Percentiles rank a stretch among this genome's conserved stretches.
These are phyloP conservation scores for Thereva unica DNA, from an alignment of 2,888 invertebrate species.

Conservation along the genomic window DNA sequence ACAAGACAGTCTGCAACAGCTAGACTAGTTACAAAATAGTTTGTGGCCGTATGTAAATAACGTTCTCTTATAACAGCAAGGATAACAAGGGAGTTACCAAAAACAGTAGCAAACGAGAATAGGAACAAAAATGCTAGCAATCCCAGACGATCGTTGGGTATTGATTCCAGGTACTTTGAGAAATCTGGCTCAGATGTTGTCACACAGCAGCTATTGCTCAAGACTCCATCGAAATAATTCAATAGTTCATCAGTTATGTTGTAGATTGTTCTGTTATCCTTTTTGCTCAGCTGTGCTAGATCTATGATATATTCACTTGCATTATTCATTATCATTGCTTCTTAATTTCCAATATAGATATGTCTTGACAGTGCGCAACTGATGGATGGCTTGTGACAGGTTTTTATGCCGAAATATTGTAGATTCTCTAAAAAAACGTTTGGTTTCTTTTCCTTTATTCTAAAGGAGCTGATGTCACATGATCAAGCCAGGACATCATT, in stretches of 20 bases:
- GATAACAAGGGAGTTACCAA: slow-evolving; percentile 94
- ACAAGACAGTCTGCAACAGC: slow-evolving; percentile 97
- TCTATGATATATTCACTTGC: slow-evolving; percentile 50
- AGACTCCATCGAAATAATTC: slow-evolving; percentile 52
- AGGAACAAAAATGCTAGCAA: slow-evolving; percentile 80
- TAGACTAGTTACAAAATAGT: slow-evolving; percentile 95
- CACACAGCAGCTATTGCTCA: slow-evolving; percentile 38
- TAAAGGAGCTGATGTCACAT: too few species aligned
- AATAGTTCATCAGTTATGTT: slow-evolving; percentile 56
- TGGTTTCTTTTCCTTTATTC: too few species aligned
- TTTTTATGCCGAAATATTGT: slow-evolving; percentile 6
- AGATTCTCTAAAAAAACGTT: too few species aligned
- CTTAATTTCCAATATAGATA: slow-evolving; percentile 16
- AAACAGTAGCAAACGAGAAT: slow-evolving; percentile 90
- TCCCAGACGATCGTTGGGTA: slow-evolving; percentile 72
- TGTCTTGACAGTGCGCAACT: slow-evolving; percentile 19
- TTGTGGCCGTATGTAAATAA: slow-evolving; percentile 94
- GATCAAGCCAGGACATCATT: too few species aligned
- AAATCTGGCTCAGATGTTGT: slow-evolving; percentile 53
- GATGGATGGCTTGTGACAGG: neutral
- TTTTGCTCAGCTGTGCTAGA: slow-evolving; percentile 38
- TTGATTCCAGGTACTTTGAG: slow-evolving; percentile 56
- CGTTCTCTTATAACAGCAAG: slow-evolving; percentile 90
- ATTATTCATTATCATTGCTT: slow-evolving; percentile 51
- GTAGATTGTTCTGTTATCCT: slow-evolving; percentile 48